Percentiles rank a stretch among this genome's conserved stretches.
Evolutionary conservation across 2,888 invertebrate species (phyloP).

Genomic region (Drosophila fulvimacula): DNA sequence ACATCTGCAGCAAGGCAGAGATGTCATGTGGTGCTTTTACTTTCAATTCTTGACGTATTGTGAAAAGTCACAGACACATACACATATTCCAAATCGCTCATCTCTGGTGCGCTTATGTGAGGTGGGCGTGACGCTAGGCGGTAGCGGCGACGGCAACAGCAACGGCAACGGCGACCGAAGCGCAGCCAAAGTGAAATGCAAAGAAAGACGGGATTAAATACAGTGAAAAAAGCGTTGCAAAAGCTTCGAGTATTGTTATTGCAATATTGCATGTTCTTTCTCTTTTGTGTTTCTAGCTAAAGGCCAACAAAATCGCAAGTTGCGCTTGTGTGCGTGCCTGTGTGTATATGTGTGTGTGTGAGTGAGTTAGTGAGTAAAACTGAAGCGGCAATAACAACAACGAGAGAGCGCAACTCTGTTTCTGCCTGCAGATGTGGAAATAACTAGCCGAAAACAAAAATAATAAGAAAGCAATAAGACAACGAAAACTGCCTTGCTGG

Average conservation of each 20-base stretch:
- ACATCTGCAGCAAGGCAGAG: background rate
- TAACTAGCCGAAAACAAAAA: conserved; percentile 36
- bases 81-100: conserved; percentile 28
- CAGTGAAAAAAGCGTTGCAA: conserved; percentile 40
- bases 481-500: conserved; percentile 44
- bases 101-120: conserved; percentile 47
- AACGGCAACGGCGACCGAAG: conserved; percentile 22
- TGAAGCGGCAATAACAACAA: conserved; percentile 38
- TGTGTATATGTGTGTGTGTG: conserved; percentile 22
- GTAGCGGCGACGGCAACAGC: conserved; percentile 13
- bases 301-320: conserved; percentile 47
- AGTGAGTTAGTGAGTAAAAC: conserved; percentile 23
- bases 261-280: conserved; percentile 49
- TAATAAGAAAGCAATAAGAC: conserved; percentile 47
- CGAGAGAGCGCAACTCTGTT: conserved; percentile 42
- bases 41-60: conserved; percentile 25
- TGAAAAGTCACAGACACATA: conserved; percentile 34
- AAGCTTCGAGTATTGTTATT: conserved; percentile 36
- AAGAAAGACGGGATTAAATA: conserved; percentile 48
- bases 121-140: conserved; percentile 51
- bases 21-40: conserved; percentile 3
- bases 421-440: conserved; percentile 52
- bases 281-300: conserved; percentile 51
- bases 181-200: conserved; percentile 55
- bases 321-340: conserved; percentile 23